Conservation (phyloP, 2,113 vertebrate genomes). For the Lepus americanus region DNA sequence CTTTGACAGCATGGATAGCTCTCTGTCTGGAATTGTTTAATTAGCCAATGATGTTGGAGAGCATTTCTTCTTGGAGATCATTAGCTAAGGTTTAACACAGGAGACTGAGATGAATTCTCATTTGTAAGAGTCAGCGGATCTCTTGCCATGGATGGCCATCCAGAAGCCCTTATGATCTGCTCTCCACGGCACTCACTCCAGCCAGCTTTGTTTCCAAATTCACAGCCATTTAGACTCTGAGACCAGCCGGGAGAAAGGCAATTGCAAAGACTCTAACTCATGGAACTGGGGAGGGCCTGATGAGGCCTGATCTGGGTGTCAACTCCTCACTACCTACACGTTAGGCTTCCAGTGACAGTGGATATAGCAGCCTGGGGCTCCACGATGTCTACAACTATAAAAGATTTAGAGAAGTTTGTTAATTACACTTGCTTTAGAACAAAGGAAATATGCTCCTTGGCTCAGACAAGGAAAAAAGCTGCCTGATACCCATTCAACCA, state of each 20-base stretch:
- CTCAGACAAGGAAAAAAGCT: neutral
- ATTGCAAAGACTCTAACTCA: neutral
- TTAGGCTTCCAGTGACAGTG: neutral
- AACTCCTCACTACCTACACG: neutral
- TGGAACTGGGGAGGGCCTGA: neutral
- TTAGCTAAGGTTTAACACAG: conserved; percentile 82
- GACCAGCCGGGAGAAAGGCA: neutral
- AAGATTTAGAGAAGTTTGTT: neutral
- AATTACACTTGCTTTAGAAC: neutral
- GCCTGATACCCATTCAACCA: neutral
- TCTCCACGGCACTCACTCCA: neutral
- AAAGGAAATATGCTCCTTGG: neutral
- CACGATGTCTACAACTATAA: neutral
- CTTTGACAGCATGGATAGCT: conserved; percentile 78
- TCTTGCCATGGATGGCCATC: conserved; percentile 50
- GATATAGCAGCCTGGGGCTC: neutral
- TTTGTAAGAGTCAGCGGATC: conserved; percentile 71
- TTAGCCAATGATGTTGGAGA: conserved; percentile 83
- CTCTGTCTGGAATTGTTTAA: conserved; percentile 84
- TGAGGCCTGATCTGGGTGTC: neutral
- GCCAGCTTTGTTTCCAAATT: neutral
- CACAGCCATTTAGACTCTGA: neutral
- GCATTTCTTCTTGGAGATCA: conserved; percentile 79
- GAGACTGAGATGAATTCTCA: conserved; percentile 75
- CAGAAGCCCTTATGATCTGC: neutral